Evolutionary conservation across 2,888 invertebrate species (phyloP), one percentile per base, ranked within the genome.

Genomic region (Limnephilus auricula): DNA sequence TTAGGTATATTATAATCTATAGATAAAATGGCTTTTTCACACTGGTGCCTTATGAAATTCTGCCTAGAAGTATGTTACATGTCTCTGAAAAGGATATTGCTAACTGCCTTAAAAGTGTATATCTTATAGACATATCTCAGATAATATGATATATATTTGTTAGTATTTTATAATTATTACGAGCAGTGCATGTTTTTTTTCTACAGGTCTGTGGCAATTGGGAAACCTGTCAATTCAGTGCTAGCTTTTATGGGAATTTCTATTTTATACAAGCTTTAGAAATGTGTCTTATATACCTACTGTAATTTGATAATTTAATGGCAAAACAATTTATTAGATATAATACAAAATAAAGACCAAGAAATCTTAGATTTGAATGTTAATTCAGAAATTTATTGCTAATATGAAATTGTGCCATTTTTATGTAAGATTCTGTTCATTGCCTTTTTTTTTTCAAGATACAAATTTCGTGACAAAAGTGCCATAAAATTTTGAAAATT

Each of bases 11-110:
- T 90, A 65, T 50, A 89, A 86, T 90, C 32, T 82, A 34, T 88
- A 90, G 86, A 32, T 89, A 82, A 92, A 91, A 90, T 93, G 93
- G 93, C 93, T 93, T 93, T 88, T 93, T 93, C 93, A 93, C 93
- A 45, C 90, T 87, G 82, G 93, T 93, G 93, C 93, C 93, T 93
- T 93, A 93, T 85, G 85, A 90, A 45, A 88, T 86, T 88, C 87
- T 88, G 87, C 87, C 87, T 88, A 85, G 85, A 85, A 85, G 40
- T 82, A 78, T 79, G 37, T 31, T 78, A 34, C n/a, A 78, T 34
- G 79, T 78, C 31, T 79, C 79, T 88, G 32, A 31, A 40, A 84
- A 88, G 87, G n/a, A 88, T 15, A 78, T 32, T 15, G 78, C 79
- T 12, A 83, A 34, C 83, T 88, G 87, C 87, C 79, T 88, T 88